Evolutionary conservation across 2,797 vertebrate genomes (phyloP), one percentile per base, ranked within the genome.

Genomic region (Sylvilagus floridanus): DNA sequence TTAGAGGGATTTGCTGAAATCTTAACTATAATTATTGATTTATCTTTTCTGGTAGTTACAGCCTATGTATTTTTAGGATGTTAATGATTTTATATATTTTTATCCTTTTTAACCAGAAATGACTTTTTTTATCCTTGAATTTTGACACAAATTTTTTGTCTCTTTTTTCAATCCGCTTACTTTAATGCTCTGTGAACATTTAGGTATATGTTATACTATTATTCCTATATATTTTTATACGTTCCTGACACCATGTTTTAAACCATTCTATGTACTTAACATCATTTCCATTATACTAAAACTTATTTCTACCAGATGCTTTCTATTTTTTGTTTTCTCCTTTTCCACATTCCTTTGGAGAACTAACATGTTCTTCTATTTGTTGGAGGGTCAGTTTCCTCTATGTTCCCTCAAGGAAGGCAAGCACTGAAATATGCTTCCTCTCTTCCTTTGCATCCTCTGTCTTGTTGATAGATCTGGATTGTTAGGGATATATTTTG

Each of bases 91-190:
- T 85, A 66, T 84, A 13, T 57, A n/a, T 62, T 76, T 10, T 86
- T 90, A 90, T 78, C 2, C 32, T 90, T 90, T 86, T 69, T 82
- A 72, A 78, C 50, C 2, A 66, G 66, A 68, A 35, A 72, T 73
- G 42, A 62, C 17, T 76, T 9, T 60, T 86, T 72, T 72, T 32
- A 32, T 42, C 13, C 24, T 83, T 89, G 90, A 52, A 63, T 19
- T 89, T 84, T 85, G 37, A 77, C 17, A 76, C 5, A 89, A 89
- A 88, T 81, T 93, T 93, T 12, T 81, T 79, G 83, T 94, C 54
- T 32, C 72, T 11, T 79, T 60, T 95, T 87, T 69, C 13, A 90
- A 79, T 69, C 32, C 26, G 50, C 26, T 93, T 57, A 88, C 52
- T 71, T 68, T 35, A 84, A 13, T 24, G 2, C 35, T 93, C 22